A percentile compares a stretch with the other conserved stretches of the same genome.
These are phyloP conservation scores for Tethya wilhelma DNA, from an alignment of 37 sponge, comb jelly and placozoan genomes.

Conservation along the genomic window DNA sequence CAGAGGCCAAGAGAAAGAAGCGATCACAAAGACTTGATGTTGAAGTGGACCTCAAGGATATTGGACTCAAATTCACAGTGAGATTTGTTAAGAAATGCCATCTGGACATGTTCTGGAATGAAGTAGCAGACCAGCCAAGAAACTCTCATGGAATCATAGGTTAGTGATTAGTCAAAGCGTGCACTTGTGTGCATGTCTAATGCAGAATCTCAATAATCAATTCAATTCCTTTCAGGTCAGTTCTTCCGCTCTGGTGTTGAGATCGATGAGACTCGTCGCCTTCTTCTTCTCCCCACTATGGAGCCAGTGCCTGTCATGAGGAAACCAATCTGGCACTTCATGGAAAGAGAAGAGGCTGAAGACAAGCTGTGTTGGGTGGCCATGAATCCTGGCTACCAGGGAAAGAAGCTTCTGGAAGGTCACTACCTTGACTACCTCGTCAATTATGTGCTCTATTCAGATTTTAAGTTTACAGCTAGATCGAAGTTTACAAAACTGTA, in stretches of 20 bases:
- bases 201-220: background rate
- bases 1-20: background rate
- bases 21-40: background rate
- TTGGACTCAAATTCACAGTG: conserved; percentile 29
- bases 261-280: conserved; percentile 26
- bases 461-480: too few relatives aligned
- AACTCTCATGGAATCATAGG: conserved; percentile 49
- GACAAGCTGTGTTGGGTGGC: conserved; percentile 46
- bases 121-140: background rate
- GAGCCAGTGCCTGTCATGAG: conserved; percentile 46
- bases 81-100: conserved; percentile 13
- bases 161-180: conserved; percentile 3
- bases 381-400: conserved; percentile 52
- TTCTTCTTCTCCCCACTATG: conserved; percentile 36
- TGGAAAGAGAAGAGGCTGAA: conserved; percentile 27
- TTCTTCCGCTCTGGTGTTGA: conserved; percentile 31
- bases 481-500: too few relatives aligned
- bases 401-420: conserved; percentile 37
- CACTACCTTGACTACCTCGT: conserved; percentile 43
- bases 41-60: conserved; percentile 12
- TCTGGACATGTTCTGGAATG: conserved; percentile 36
- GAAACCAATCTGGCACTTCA: conserved; percentile 43
- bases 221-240: conserved; percentile 19
- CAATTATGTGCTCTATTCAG: conserved; percentile 30
- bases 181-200: background rate